Base-by-base conservation (phyloP, 2,888 invertebrate species). In the Ariolimax columbianus region DNA sequence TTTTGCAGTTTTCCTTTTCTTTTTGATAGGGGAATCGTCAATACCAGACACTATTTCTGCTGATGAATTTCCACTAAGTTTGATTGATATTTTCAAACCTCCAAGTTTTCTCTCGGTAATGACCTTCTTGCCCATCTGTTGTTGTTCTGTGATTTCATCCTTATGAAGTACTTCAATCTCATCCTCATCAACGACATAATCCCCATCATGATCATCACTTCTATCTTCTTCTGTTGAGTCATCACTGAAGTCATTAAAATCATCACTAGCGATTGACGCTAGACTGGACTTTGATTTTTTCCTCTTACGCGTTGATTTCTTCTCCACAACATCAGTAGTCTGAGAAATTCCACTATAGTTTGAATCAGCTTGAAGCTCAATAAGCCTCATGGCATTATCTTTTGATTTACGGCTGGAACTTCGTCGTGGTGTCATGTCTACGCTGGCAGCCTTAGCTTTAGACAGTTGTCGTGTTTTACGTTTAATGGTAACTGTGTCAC, bases 11-110 rank as follows among this genome's bases (percentile, higher is more conserved):
- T 80, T 84, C 36, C 77, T 80, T 33, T 85, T 85, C 63, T 77
- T 85, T 36, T 51, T 73, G 26, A 36, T 30, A 30, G 55, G 77
- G 23, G 66, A 75, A 38, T 85, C 81, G 38, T 63, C 47, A 73
- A 85, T 81, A 33, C 85, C 85, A 38, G 85, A 85, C 11, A 85
- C 85, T 40, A 85, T 85, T 81, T 85, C 81, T 77, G 85, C 85
- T 36, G 80, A 81, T 14, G 85, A 75, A 81, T 85, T 75, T 33
- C 75, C 80, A 68, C 85, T 77, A 17, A 85, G 79, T 23, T 85
- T 85, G 38, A 85, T 85, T 23, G 85, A 85, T 40, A 85, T 85
- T 77, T 81, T 85, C 38, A 85, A 63, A 0, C 80, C 75, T 30
- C 85, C 85, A 47, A 38, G 36, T 72, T 68, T 85, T 51, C 63